Evolutionary conservation across 2,888 invertebrate genomes (phyloP), one percentile per base, ranked within the genome.

Genomic region (Eubasilissa splendida): DNA sequence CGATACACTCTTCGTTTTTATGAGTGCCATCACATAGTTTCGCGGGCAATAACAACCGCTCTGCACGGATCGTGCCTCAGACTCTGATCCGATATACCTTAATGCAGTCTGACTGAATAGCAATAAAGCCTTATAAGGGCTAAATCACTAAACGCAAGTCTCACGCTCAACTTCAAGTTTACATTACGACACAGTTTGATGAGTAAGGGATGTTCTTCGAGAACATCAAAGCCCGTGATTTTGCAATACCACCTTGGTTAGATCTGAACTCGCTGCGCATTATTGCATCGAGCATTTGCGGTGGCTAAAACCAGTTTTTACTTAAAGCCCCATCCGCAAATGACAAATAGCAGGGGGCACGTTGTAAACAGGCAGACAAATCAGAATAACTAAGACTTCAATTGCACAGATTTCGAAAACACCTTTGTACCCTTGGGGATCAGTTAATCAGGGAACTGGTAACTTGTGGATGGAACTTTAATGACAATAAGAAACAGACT

Each of bases 271-370:
- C 14, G 65, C 71, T 73, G 71, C 58, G 71, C 71, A 56, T 56
- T 73, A 54, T 54, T 73, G 71, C 71, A 73, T 53, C 56, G 33
- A 73, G 71, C 22, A 56, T 73, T 56, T 56, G 56, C 71, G 71
- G 71, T 56, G 33, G 31, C 31, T 42, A 56, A 56, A 73, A 73
- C 71, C 71, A 73, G 71, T 73, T 73, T 73, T 73, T 73, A 70
- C 58, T 73, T 68, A n/a, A 68, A 33, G n/a, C 68, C 68, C 68
- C n/a, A 50, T 52, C 50, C 14, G n/a, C 22, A 58, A n/a, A 42
- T 31, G 22, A 12, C 54, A 33, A 53, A 31, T n/a, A 33, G 71
- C 12, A 31, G 2, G 50, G 8, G 58, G 42, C 58, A 58, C 42
- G 31, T 56, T 8, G 58, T 73, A 12, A 58, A 73, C 22, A 42